phyloP scores from a whole-genome alignment of 2,888 invertebrate genomes.

The Euclidia mi region DNA sequence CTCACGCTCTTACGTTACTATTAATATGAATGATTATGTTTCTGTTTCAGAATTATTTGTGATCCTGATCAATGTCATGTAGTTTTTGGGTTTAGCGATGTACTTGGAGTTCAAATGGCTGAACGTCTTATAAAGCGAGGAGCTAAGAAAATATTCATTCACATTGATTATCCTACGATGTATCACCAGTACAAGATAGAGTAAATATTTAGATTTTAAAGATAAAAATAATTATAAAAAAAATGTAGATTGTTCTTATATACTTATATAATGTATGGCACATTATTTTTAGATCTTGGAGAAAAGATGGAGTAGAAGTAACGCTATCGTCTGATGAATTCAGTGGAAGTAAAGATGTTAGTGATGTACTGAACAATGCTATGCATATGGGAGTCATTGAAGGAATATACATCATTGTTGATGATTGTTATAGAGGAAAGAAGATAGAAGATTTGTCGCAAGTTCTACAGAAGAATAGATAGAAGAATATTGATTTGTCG shows the following conservation, averaged over 20 bases:
- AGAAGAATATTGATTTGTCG: not conserved
- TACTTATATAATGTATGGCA: not conserved
- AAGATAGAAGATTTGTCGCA: not conserved
- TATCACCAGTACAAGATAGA: slow-evolving; percentile 4
- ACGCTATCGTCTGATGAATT: not conserved
- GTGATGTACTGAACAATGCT: not conserved
- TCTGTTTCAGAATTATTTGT: slow-evolving; percentile 55
- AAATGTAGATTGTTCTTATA: not conserved
- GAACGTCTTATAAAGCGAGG: slow-evolving; percentile 66
- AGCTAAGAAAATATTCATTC: slow-evolving; percentile 57
- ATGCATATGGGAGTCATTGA: not conserved
- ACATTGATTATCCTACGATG: not conserved
- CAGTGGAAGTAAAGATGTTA: not conserved
- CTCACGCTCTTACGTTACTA: too few species aligned
- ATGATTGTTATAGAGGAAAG: not conserved
- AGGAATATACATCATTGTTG: slow-evolving; percentile 7
- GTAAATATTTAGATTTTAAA: not conserved
- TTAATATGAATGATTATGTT: too few species aligned
- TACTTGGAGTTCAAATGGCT: slow-evolving; percentile 58
- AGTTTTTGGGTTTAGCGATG: slow-evolving; percentile 61
- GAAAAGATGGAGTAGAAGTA: not conserved
- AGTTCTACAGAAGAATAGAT: too few species aligned
- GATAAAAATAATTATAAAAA: not conserved
- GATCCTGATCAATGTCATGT: slow-evolving; percentile 57
- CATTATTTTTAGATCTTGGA: not conserved